Conservation (phyloP, 2,113 vertebrate genomes). For the Gopherus flavomarginatus region DNA sequence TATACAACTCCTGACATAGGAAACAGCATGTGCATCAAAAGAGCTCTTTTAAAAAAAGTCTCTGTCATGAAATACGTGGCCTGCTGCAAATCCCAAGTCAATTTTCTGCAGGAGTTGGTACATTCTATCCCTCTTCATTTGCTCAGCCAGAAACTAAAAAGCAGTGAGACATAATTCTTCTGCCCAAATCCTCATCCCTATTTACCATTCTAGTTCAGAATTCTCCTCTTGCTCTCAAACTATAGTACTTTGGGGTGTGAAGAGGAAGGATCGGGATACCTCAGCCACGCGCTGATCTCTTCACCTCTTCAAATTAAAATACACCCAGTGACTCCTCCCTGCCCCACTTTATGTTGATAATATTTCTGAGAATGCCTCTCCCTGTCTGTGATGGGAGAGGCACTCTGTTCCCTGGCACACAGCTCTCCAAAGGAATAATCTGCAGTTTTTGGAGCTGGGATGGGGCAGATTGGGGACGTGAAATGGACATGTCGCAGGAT, state of each 20-base stretch:
- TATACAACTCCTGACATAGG: neutral
- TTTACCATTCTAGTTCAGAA: neutral
- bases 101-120: neutral
- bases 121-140: neutral
- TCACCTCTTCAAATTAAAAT: neutral
- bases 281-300: neutral
- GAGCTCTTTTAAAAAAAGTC: constrained; percentile 14
- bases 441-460: fast-evolving
- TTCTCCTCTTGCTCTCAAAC: neutral
- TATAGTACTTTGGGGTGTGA: neutral
- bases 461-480: neutral
- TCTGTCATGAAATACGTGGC: neutral
- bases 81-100: neutral
- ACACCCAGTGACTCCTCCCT: neutral
- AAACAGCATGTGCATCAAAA: constrained; percentile 4
- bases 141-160: neutral
- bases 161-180: neutral
- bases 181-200: neutral
- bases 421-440: neutral
- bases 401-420: neutral
- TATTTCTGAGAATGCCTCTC: neutral
- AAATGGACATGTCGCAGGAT: neutral
- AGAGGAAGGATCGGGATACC: neutral
- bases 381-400: neutral
- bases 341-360: neutral